Evolutionary conservation across 2,797 vertebrate species (phyloP).

Genomic region (Cynodonichthys magdalenae): DNA sequence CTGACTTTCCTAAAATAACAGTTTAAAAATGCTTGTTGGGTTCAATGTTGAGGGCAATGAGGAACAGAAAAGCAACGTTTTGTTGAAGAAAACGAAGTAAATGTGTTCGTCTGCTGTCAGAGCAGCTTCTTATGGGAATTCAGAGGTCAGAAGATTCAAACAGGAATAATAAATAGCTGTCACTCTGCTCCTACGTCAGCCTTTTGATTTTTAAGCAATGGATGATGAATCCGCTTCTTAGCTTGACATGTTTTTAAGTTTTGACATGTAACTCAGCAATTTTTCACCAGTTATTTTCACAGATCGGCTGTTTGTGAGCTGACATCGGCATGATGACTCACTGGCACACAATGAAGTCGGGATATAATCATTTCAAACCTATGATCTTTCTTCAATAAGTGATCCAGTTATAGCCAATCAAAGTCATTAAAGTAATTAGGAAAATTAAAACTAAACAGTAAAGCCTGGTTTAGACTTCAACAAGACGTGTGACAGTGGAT

Average conservation of each 20-base stretch:
- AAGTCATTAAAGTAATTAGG: too few species aligned
- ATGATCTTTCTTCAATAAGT: too few species aligned
- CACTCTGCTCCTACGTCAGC: background rate
- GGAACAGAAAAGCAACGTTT: slow-evolving; percentile 4
- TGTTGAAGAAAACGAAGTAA: background rate
- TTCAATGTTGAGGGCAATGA: background rate
- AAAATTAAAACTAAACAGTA: too few species aligned
- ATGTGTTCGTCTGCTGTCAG: slow-evolving; percentile 4
- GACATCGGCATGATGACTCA: slow-evolving; percentile 12
- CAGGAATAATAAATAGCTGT: background rate
- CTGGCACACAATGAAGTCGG: background rate
- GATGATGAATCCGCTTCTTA: background rate
- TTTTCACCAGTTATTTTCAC: background rate
- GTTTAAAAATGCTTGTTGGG: slow-evolving; percentile 7
- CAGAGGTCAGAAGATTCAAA: background rate
- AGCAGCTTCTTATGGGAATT: background rate
- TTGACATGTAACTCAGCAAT: slow-evolving; percentile 1
- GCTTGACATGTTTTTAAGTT: background rate
- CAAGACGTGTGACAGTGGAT: too few species aligned
- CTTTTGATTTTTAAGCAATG: background rate
- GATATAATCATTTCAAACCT: too few species aligned
- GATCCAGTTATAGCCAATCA: too few species aligned
- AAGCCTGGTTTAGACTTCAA: too few species aligned
- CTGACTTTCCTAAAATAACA: background rate
- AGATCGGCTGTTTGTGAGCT: slow-evolving; percentile 4